Evolutionary conservation across 2,797 vertebrate genomes (phyloP).

Genomic region (Semotilus atromaculatus): DNA sequence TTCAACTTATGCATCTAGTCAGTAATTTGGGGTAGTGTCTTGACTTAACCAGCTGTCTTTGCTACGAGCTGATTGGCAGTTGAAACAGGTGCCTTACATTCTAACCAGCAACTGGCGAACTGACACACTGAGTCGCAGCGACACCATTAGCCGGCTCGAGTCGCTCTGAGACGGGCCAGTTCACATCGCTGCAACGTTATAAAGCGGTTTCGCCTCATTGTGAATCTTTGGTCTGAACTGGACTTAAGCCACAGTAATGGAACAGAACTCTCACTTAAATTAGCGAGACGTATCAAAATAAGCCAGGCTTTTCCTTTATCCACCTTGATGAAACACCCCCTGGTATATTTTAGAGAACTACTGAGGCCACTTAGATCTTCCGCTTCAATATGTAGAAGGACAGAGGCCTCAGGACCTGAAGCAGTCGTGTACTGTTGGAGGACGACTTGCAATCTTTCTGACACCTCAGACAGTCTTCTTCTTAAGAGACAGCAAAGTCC

Average conservation of each 20-base stretch:
- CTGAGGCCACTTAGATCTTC: too few relatives aligned
- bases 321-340: too few relatives aligned
- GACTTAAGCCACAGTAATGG: too few relatives aligned
- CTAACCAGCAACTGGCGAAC: not conserved
- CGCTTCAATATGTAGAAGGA: too few relatives aligned
- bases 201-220: too few relatives aligned
- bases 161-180: not conserved
- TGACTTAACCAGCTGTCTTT: not conserved
- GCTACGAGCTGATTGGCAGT: not conserved
- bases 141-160: not conserved
- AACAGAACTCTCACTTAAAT: too few relatives aligned
- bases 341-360: too few relatives aligned
- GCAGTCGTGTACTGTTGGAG: conserved; percentile 26
- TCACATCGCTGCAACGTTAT: not conserved
- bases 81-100: conserved; percentile 3
- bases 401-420: conserved; percentile 23
- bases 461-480: conserved; percentile 11
- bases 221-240: too few relatives aligned
- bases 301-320: not conserved
- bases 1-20: too few relatives aligned
- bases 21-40: too few relatives aligned
- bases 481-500: conserved; percentile 28
- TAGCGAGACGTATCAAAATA: not conserved
- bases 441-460: not conserved
- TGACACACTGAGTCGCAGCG: not conserved